phyloP scores from a whole-genome alignment of 2,113 vertebrate species.

The Tringa solitaria region DNA sequence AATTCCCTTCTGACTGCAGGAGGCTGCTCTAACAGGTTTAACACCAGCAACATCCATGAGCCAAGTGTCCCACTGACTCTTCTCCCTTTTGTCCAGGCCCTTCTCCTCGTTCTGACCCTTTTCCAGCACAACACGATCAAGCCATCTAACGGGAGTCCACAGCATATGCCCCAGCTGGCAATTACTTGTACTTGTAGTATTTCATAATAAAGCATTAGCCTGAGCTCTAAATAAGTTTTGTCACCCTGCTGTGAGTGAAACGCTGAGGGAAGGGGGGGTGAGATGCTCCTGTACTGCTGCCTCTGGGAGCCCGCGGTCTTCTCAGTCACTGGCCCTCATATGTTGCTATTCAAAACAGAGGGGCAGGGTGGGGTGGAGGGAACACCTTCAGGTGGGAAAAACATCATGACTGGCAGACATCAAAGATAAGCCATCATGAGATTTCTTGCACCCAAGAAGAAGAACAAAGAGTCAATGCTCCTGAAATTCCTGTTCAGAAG shows the following conservation, averaged over 20 bases:
- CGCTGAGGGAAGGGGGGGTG: background rate
- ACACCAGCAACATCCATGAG: background rate
- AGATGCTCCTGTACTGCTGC: background rate
- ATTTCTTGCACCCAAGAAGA: conserved; percentile 37
- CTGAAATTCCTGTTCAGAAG: conserved; percentile 53
- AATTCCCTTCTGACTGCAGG: background rate
- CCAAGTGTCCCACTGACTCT: background rate
- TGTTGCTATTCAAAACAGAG: conserved; percentile 20
- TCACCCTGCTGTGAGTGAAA: background rate
- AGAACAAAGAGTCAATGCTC: conserved; percentile 47
- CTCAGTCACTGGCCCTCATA: background rate
- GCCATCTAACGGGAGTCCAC: background rate
- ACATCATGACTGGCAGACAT: conserved; percentile 35
- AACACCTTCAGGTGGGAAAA: conserved; percentile 52
- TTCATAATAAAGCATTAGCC: background rate
- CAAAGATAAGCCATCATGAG: conserved; percentile 46
- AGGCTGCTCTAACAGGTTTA: conserved; percentile 36
- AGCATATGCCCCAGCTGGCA: background rate
- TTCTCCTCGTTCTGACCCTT: background rate
- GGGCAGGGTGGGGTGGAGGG: background rate
- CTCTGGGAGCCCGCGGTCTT: background rate
- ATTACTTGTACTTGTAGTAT: background rate
- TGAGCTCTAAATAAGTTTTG: background rate
- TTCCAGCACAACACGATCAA: background rate
- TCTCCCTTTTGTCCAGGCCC: background rate